Evolutionary conservation across 2,113 vertebrate species (phyloP), one percentile per base, ranked within the genome.

Genomic region (Neolamprologus brichardi): DNA sequence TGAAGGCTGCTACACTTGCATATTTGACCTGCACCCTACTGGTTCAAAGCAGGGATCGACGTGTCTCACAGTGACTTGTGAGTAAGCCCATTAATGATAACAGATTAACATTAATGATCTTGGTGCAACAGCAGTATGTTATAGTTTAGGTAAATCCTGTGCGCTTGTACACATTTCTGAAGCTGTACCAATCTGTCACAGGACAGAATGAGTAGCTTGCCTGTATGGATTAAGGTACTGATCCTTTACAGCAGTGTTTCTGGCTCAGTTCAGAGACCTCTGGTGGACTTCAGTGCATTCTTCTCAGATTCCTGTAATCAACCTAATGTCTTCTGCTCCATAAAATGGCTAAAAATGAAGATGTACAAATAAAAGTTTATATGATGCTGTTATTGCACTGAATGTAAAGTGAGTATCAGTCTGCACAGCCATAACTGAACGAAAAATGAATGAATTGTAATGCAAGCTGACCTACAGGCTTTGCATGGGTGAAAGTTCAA

Each of bases 1-100:
- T 7, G 96, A 96, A 78, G 96, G 96, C 23, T 96, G 96, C 90
- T 97, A 96, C 91, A 95, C 93, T 58, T 97, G 96, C 91, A 95
- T 96, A 88, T 97, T 97, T 81, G 94, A 97, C 62, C 84, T 96
- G 85, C 64, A 87, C 37, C 94, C 95, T 1, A 79, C 90, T 1
- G 96, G 95, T 6, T 89, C 92, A 13, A 93, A 94, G 84, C 94
- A 95, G 80, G 96, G 94, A 58, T 84, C 52, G 8, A 96, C 93
- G 0, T 97, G 96, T 77, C 94, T 97, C 84, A 94, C 87, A 13
- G 96, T 97, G 51, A 96, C 92, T 64, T 88, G 96, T 97, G 75
- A 96, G 95, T 94, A 79, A 54, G 25, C 8, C n/a, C 4, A 12
- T 58, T 52, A 10, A 49, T 58, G 4, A 64, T 37, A 64, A 13